Conservation (phyloP, 2,113 vertebrate species). For the Hyla sarda region DNA sequence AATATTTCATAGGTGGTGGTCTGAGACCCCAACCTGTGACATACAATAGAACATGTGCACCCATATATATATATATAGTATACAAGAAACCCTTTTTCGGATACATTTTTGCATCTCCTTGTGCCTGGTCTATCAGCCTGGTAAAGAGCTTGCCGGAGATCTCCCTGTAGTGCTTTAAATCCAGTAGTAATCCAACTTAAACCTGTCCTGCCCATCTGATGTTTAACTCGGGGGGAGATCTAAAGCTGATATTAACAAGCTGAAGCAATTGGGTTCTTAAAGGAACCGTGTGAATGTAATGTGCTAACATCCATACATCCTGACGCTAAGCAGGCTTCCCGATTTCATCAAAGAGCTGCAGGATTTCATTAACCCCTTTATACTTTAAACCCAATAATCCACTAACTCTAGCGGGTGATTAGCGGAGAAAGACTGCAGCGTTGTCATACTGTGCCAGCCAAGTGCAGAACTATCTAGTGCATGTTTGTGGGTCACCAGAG, state of each 20-base stretch:
- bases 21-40: neutral
- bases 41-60: neutral
- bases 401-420: constrained; percentile 24
- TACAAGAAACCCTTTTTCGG: neutral
- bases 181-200: constrained; percentile 52
- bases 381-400: constrained; percentile 32
- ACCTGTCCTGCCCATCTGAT: constrained; percentile 54
- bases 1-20: neutral
- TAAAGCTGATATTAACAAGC: constrained; percentile 59
- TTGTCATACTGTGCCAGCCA: constrained; percentile 34
- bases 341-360: constrained; percentile 48
- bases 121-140: constrained; percentile 17
- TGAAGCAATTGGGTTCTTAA: constrained; percentile 57
- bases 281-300: constrained; percentile 27
- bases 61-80: too few relatives aligned
- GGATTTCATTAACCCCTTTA: constrained; percentile 52
- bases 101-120: neutral
- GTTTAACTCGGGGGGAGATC: constrained; percentile 26
- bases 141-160: constrained; percentile 25
- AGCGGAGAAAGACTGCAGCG: constrained; percentile 16
- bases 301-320: constrained; percentile 41
- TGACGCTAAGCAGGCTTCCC: constrained; percentile 16
- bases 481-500: constrained; percentile 24
- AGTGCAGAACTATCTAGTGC: neutral
- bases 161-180: constrained; percentile 32